Conservation (phyloP, 2,888 invertebrate species). For the Heliconius erato region DNA sequence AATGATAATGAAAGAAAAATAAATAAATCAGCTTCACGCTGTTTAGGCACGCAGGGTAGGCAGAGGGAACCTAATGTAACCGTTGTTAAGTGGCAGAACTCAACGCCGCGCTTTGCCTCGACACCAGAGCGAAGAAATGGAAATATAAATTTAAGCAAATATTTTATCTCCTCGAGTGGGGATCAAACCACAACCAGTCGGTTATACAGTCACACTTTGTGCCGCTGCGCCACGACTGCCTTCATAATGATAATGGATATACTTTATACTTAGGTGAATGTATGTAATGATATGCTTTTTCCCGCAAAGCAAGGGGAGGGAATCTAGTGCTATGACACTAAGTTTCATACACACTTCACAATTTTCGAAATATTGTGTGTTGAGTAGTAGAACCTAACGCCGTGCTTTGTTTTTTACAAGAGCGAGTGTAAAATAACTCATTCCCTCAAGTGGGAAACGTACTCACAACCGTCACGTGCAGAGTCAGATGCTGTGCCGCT, state of each 20-base stretch:
- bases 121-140: neutral
- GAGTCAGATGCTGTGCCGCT: no score
- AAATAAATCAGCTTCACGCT: no score
- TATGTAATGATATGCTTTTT: no score
- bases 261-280: no score
- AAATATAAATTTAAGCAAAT: neutral
- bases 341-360: no score
- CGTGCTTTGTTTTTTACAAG: neutral
- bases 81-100: neutral
- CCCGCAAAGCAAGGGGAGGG: no score
- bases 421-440: neutral
- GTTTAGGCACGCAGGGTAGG: no score
- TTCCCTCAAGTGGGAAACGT: neutral
- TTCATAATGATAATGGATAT: neutral
- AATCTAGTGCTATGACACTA: no score
- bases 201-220: no score
- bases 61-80: no score
- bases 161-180: neutral
- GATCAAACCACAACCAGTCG: neutral
- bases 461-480: neutral
- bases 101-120: neutral
- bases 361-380: neutral
- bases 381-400: neutral
- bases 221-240: no score
- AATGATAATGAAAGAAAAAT: neutral